phyloP scores from a whole-genome alignment of 2,113 vertebrate species.

The Apodemus sylvaticus region DNA sequence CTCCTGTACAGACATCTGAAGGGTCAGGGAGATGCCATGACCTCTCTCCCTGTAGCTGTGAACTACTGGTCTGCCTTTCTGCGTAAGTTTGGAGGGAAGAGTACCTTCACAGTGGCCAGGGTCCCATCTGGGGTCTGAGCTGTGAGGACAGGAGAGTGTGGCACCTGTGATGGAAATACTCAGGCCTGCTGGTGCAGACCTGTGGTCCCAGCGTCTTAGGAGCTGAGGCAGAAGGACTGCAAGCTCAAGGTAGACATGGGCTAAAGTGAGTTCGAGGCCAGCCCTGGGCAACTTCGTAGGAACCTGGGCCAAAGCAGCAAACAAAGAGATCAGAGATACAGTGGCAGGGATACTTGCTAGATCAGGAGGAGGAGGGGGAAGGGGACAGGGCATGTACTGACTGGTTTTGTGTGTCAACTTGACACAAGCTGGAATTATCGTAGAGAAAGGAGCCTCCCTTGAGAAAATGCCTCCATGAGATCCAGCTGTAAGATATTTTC shows the following conservation, averaged over 20 bases:
- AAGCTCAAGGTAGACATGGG: not conserved
- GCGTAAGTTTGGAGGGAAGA: not conserved
- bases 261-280: not conserved
- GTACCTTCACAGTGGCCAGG: not conserved
- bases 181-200: not conserved
- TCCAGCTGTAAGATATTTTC: too few relatives aligned
- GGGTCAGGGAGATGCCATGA: not conserved
- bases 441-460: too few relatives aligned
- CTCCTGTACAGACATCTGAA: not conserved
- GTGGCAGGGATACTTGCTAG: not conserved
- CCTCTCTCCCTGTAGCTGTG: not conserved
- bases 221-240: not conserved
- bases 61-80: not conserved
- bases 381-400: not conserved
- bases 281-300: not conserved
- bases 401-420: too few relatives aligned
- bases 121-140: not conserved
- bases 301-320: not conserved
- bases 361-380: not conserved
- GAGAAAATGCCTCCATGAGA: too few relatives aligned
- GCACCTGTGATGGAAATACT: not conserved
- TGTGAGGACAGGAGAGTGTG: not conserved
- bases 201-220: not conserved
- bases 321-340: not conserved
- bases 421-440: too few relatives aligned